phyloP scores from a whole-genome alignment of 2,113 vertebrate species.

The Nothoprocta pentlandii region DNA sequence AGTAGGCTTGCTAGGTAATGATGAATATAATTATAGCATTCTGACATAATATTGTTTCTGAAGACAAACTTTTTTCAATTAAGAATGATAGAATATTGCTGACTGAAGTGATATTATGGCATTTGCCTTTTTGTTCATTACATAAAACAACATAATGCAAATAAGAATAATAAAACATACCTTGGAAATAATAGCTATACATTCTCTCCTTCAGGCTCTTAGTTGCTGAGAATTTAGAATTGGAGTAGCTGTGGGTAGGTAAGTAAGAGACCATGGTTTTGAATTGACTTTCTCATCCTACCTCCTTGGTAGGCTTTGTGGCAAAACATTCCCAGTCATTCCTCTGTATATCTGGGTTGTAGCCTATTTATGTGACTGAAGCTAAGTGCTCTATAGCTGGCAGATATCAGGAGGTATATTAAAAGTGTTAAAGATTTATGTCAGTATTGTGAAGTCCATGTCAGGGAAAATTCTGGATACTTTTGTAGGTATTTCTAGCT shows the following conservation, averaged over 20 bases:
- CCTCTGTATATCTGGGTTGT: background rate
- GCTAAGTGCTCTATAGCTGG: background rate
- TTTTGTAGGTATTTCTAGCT: background rate
- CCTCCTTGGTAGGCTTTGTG: background rate
- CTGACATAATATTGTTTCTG: background rate
- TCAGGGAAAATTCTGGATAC: background rate
- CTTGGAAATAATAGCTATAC: background rate
- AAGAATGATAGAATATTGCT: background rate
- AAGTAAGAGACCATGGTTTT: background rate
- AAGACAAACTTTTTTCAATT: conserved; percentile 7
- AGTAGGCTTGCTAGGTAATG: conserved; percentile 1
- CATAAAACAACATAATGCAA: background rate
- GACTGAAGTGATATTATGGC: background rate
- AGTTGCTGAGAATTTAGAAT: background rate
- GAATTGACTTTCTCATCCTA: background rate
- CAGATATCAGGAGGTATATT: background rate
- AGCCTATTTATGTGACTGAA: background rate
- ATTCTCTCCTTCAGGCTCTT: background rate
- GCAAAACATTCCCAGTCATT: conserved; percentile 1
- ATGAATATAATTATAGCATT: conserved; percentile 9
- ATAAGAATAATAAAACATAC: background rate
- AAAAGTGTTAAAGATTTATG: background rate
- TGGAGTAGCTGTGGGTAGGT: background rate
- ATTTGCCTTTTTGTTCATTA: background rate
- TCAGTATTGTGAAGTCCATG: background rate